These are phyloP conservation scores for Drosophila hawaiiensis DNA, from an alignment of 2,888 invertebrate species.

Conservation along the genomic window DNA sequence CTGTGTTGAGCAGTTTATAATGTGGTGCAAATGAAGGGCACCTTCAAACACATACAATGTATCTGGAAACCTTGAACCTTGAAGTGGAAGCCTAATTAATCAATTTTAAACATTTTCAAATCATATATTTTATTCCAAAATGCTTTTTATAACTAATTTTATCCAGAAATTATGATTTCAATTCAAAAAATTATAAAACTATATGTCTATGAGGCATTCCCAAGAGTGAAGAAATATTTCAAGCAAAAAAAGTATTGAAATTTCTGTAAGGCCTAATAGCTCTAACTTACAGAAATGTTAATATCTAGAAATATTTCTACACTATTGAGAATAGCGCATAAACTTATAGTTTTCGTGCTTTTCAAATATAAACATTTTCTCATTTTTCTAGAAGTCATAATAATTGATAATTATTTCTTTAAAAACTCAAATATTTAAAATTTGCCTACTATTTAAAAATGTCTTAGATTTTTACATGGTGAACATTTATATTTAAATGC, in stretches of 20 bases:
- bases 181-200: not conserved
- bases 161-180: not conserved
- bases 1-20: conserved; percentile 67
- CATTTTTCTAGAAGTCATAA: not conserved
- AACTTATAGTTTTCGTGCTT: not conserved
- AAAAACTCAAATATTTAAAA: not conserved
- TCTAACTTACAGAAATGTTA: not conserved
- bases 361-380: not conserved
- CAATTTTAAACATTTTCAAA: not conserved
- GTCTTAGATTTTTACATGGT: not conserved
- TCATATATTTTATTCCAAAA: not conserved
- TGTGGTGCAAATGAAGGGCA: conserved; percentile 48
- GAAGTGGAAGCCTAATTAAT: not conserved
- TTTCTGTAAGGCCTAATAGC: not conserved
- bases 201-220: no score
- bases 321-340: not conserved
- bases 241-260: not conserved
- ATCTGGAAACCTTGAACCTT: conserved; percentile 49
- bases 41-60: conserved; percentile 26
- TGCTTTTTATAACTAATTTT: not conserved
- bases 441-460: not conserved
- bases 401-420: no score
- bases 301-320: not conserved
- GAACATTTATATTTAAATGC: not conserved
- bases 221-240: not conserved